Conservation (phyloP, 2,888 invertebrate genomes). For the Seladonia tumulorum region DNA sequence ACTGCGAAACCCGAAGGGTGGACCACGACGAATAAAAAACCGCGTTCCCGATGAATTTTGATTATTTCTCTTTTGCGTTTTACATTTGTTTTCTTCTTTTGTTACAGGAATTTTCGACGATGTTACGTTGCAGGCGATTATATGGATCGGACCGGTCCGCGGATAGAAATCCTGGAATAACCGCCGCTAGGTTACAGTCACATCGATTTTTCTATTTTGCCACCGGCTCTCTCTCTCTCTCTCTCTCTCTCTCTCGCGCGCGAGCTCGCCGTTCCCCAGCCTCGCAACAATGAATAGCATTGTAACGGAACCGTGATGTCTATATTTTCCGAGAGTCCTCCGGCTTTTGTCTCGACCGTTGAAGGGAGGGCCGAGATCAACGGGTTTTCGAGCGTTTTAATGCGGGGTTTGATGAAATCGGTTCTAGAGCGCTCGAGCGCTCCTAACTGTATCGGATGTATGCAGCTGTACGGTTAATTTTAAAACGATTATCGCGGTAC, state of each 20-base stretch:
- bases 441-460: background rate
- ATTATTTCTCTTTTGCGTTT: background rate
- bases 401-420: conserved; percentile 2
- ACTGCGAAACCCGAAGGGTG: too few relatives aligned
- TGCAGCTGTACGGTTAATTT: background rate
- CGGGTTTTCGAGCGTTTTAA: background rate
- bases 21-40: background rate
- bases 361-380: background rate
- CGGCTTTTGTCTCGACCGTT: background rate
- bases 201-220: conserved; percentile 46
- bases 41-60: background rate
- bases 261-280: conserved; percentile 9
- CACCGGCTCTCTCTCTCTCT: background rate
- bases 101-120: background rate
- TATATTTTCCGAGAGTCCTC: conserved; percentile 13
- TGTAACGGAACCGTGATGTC: conserved; percentile 16
- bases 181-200: conserved; percentile 25
- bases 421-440: background rate
- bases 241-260: too few relatives aligned
- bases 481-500: background rate
- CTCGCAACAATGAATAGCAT: conserved; percentile 13
- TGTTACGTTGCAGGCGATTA: background rate
- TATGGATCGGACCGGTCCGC: background rate
- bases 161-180: conserved; percentile 3
- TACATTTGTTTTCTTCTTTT: background rate